Evolutionary conservation across 2,113 vertebrate species (phyloP).

Genomic region (Planiliza haematocheilus): DNA sequence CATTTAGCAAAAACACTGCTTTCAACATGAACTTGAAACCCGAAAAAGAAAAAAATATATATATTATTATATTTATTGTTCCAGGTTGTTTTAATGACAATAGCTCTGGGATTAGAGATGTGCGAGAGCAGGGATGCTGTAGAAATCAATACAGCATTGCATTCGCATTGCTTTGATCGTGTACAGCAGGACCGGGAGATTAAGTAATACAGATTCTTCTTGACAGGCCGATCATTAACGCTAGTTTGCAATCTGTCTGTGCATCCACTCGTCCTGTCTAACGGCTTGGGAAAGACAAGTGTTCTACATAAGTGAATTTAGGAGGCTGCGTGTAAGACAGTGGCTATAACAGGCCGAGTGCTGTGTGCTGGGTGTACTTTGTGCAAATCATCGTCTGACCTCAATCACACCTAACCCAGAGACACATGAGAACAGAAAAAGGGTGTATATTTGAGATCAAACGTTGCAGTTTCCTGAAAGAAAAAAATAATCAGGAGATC

Average conservation of each 20-base stretch:
- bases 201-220: conserved; percentile 70
- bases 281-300: conserved; percentile 77
- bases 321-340: conserved; percentile 72
- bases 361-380: conserved; percentile 37
- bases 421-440: conserved; percentile 23
- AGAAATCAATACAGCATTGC: conserved; percentile 72
- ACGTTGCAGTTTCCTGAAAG: conserved; percentile 77
- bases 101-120: conserved; percentile 16
- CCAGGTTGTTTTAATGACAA: conserved; percentile 43
- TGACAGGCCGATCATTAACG: conserved; percentile 78
- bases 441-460: conserved; percentile 45
- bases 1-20: neutral
- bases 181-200: conserved; percentile 68
- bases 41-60: neutral
- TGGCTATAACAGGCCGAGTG: conserved; percentile 52
- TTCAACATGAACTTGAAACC: conserved; percentile 4
- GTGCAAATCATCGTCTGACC: conserved; percentile 50
- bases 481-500: conserved; percentile 81
- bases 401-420: conserved; percentile 24
- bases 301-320: conserved; percentile 76
- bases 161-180: conserved; percentile 79
- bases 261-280: conserved; percentile 61
- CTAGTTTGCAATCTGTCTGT: conserved; percentile 71
- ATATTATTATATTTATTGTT: too few species aligned
- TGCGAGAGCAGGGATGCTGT: conserved; percentile 49